phyloP scores from a whole-genome alignment of 2,888 invertebrate genomes.

The Leucophora obtusa region DNA sequence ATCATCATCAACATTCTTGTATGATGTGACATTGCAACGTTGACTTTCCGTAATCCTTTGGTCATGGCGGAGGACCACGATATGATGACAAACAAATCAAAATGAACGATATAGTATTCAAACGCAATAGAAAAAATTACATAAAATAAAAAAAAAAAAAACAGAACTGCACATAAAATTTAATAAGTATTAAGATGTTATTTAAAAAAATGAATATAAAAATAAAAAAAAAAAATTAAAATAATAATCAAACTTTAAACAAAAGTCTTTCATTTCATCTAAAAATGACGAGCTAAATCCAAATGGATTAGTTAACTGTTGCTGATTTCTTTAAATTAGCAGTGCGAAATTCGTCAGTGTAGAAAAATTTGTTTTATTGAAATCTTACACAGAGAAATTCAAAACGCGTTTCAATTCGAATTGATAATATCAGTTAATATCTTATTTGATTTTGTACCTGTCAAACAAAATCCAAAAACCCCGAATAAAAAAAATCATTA shows the following conservation, averaged over 20 bases:
- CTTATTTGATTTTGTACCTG: too few relatives aligned
- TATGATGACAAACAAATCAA: neutral
- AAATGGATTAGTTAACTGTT: constrained; percentile 31
- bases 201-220: neutral
- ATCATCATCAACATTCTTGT: neutral
- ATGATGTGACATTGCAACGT: neutral
- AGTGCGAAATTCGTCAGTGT: constrained; percentile 30
- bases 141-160: constrained; percentile 23
- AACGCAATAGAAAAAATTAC: neutral
- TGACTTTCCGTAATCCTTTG: neutral
- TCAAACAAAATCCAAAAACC: too few relatives aligned
- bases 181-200: neutral
- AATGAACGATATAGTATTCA: constrained; percentile 10
- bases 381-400: too few relatives aligned
- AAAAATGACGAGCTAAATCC: constrained; percentile 25
- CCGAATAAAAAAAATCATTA: too few relatives aligned
- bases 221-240: constrained; percentile 24
- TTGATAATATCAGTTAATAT: too few relatives aligned
- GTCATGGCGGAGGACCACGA: neutral
- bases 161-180: constrained; percentile 14
- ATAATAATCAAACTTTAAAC: neutral
- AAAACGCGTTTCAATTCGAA: too few relatives aligned
- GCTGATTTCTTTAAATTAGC: constrained; percentile 16
- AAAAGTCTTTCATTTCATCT: constrained; percentile 3
- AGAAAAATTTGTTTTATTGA: too few relatives aligned